These are phyloP conservation scores for Anthophora plumipes DNA, from an alignment of 2,888 invertebrate genomes.

Conservation along the genomic window DNA sequence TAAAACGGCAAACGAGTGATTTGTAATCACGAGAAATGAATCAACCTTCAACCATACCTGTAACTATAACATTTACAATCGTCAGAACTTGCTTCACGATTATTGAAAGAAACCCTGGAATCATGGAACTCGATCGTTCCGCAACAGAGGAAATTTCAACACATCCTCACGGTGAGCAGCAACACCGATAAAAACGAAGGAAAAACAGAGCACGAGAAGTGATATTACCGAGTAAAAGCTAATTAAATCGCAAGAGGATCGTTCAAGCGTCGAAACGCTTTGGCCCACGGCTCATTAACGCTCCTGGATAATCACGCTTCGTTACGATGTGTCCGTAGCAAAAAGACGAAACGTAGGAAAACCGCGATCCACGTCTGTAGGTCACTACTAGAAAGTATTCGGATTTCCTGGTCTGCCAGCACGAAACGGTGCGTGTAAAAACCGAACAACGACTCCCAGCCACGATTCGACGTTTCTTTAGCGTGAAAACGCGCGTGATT, in stretches of 20 bases:
- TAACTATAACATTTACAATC: not conserved
- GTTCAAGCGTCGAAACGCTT: not conserved
- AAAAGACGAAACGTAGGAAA: not conserved
- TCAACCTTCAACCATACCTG: not conserved
- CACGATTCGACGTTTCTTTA: not conserved
- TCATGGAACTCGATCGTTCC: constrained; percentile 6
- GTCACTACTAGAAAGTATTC: constrained; percentile 75
- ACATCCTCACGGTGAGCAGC: not conserved
- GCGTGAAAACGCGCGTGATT: not conserved
- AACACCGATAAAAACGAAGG: not conserved
- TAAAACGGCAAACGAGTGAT: too few relatives aligned
- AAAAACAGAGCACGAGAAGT: not conserved
- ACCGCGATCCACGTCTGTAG: constrained; percentile 54
- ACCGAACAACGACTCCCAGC: constrained; percentile 60
- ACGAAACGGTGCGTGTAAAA: constrained; percentile 71
- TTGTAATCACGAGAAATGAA: not conserved
- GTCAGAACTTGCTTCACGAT: not conserved
- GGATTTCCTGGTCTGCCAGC: constrained; percentile 63
- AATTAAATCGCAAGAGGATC: constrained; percentile 22
- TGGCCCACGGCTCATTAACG: constrained; percentile 22
- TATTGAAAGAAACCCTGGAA: not conserved
- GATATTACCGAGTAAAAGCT: constrained; percentile 13
- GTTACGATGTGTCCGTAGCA: not conserved
- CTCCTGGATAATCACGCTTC: constrained; percentile 1
- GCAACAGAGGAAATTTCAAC: constrained; percentile 23